Conservation (phyloP, 1,140 invertebrate genomes). For the Drosophila ercepeae region DNA sequence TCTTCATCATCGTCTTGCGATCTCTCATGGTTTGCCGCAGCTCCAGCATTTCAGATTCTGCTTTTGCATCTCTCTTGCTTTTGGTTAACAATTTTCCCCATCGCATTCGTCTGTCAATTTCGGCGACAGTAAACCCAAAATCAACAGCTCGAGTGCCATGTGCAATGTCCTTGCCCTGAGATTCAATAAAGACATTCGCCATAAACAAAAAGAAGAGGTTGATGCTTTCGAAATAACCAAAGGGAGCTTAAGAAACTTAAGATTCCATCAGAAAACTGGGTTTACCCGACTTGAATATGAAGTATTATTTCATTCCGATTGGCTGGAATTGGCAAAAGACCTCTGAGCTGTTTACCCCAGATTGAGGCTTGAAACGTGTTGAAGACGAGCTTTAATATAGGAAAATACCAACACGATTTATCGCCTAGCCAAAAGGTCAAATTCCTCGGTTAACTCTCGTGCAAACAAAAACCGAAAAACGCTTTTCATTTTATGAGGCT, state of each 20-base stretch:
- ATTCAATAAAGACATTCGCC: background rate
- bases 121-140: conserved; percentile 27
- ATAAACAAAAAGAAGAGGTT: background rate
- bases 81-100: conserved; percentile 44
- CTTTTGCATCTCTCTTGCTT: conserved; percentile 7
- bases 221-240: no score
- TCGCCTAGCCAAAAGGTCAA: conserved; percentile 42
- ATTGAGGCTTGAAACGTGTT: conserved; percentile 4
- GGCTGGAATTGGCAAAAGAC: background rate
- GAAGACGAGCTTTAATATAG: conserved; percentile 10
- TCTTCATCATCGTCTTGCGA: conserved; percentile 64
- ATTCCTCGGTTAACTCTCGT: conserved; percentile 10
- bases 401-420: conserved; percentile 40
- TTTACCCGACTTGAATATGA: no score
- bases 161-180: conserved; percentile 1
- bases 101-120: conserved; percentile 59
- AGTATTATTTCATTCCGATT: no score
- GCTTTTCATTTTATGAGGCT: conserved; percentile 60
- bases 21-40: conserved; percentile 1
- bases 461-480: conserved; percentile 51
- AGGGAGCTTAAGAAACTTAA: background rate
- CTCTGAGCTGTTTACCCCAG: background rate
- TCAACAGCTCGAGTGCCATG: conserved; percentile 3
- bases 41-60: conserved; percentile 10
- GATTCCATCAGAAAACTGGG: background rate